These are phyloP conservation scores for Corella eumyota DNA, from an alignment of 23 tunicate genomes.

Conservation along the genomic window DNA sequence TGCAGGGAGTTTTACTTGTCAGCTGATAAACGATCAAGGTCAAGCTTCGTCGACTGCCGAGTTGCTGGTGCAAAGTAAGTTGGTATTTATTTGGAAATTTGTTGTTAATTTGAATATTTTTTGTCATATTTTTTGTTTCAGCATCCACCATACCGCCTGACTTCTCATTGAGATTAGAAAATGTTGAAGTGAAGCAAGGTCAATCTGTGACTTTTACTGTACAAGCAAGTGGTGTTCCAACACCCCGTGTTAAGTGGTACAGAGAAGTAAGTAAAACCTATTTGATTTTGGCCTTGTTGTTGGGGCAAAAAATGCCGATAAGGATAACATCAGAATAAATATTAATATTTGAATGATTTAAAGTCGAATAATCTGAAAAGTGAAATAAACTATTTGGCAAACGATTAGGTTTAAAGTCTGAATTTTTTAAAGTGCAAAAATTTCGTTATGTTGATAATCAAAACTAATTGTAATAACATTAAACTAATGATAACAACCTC, in stretches of 20 bases:
- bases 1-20: constrained; percentile 67
- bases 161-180: constrained; percentile 38
- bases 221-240: constrained; percentile 48
- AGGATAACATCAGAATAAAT: too few species aligned
- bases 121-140: constrained; percentile 5
- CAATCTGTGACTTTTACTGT: constrained; percentile 56
- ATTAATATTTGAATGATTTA: too few species aligned
- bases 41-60: constrained; percentile 71
- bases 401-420: too few species aligned
- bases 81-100: neutral
- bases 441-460: too few species aligned
- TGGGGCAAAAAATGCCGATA: too few species aligned
- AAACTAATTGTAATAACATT: too few species aligned
- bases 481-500: too few species aligned
- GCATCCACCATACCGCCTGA: constrained; percentile 66
- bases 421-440: too few species aligned
- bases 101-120: neutral
- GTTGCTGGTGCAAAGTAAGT: constrained; percentile 59
- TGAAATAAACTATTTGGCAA: too few species aligned
- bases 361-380: too few species aligned
- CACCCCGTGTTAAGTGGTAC: constrained; percentile 88
- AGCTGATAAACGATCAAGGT: constrained; percentile 53
- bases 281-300: neutral
- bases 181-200: constrained; percentile 42
- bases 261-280: constrained; percentile 54